Base-by-base conservation (phyloP, 2,113 vertebrate genomes). In the Chiloscyllium plagiosum region DNA sequence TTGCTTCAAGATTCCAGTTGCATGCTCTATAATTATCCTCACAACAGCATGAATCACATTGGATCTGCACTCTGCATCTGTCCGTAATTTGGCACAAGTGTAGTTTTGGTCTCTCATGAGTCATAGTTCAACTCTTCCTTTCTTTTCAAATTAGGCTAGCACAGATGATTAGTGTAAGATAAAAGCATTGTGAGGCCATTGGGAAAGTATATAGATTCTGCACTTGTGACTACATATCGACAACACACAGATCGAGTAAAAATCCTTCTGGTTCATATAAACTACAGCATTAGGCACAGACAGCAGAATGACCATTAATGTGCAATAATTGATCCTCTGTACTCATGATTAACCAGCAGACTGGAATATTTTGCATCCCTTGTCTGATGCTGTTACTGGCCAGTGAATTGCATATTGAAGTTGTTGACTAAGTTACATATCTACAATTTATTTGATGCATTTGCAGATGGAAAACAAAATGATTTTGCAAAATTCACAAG, bases 1-100 rank as follows among this genome's bases (percentile, higher is more conserved):
- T 93, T 93, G 61, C 61, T 93, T 66, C 61, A 93, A 37, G 89
- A 93, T 93, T 66, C 65, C 61, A 66, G 89, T 37, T 93, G 87
- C 52, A 61, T 33, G 61, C 89, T 66, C 89, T 22, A 93, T 66
- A 66, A 66, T 93, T 93, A 93, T 66, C 33, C 89, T 66, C 15
- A 61, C 89, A 66, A 68, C 61, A 93, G 89, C 56, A 37, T n/a
- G 89, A 93, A 17, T 66, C 89, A 7, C 33, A 66, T 66, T 93
- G 89, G 22, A 22, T 92, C 89, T 92, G 29, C 61, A 22, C 89
- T 33, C 89, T 92, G 61, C 61, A 93, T 93, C 89, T 61, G 17
- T 66, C 56, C 61, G 37, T 66, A 3, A n/a, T n/a, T 93, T n/a
- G 89, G 89, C 61, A 66, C 61, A 93, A 92, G 52, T 92, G 87